Evolutionary conservation across 2,113 vertebrate species (phyloP), one percentile per base, ranked within the genome.

Genomic region (Catagonus wagneri): DNA sequence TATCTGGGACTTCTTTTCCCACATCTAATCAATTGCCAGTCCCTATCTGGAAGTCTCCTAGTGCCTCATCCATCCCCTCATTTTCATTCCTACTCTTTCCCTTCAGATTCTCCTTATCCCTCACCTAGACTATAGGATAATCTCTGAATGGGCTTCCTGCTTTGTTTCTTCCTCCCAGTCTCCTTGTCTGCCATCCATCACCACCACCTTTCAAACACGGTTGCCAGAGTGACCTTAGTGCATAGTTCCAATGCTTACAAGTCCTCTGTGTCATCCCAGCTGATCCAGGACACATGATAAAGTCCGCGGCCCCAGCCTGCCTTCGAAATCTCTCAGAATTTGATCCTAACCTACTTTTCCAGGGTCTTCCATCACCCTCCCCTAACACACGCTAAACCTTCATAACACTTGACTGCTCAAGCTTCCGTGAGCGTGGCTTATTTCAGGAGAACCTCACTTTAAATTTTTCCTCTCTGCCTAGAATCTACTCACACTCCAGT

Each of bases 1-100:
- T 97, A 94, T 96, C 97, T 94, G 36, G 32, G 68, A 10, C 8
- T 60, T 65, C 72, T 96, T 81, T 72, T 9, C 74, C 22, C 75
- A 75, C 74, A 32, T 93, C 74, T 50, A n/a, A 92, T 97, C 91
- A 78, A 76, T 95, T 66, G 1, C 36, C 85, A 93, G 17, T 34
- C 22, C 20, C 22, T 22, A 65, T 93, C 84, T 74, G n/a, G 14
- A 9, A 15, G 25, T 16, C 84, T 88, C 52, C 34, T 7, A 3
- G 2, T 7, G 89, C 61, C 85, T 95, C 85, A n/a, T 65, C 66
- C 66, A 54, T 20, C n/a, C 27, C 56, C 14, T 83, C 63, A 16
- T 81, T 29, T 65, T 69, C 72, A 61, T 52, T 61, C 80, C 54
- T n/a, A 23, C 23, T 9, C 60, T 54, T 50, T 66, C 8, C 58